Percentiles rank a stretch among this genome's conserved stretches.
phyloP scores from a whole-genome alignment of 2,888 invertebrate species.

The Petrophora chlorosata region DNA sequence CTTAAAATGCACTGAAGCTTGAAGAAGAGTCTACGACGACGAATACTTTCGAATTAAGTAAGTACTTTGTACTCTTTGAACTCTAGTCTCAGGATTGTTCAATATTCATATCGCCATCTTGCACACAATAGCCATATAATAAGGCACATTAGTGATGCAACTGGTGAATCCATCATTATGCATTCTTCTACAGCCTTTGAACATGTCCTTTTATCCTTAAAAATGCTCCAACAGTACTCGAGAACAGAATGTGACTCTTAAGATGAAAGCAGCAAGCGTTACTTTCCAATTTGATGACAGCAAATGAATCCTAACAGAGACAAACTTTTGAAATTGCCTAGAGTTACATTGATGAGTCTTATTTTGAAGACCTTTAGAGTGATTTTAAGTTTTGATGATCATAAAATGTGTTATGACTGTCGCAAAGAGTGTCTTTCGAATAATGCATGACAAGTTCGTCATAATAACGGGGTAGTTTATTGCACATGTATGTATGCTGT shows the following conservation, averaged over 20 bases:
- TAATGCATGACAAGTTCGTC: conserved; percentile 43
- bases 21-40: too few relatives aligned
- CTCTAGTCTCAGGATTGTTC: conserved; percentile 29
- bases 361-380: conserved; percentile 12
- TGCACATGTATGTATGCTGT: conserved; percentile 24
- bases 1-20: too few relatives aligned
- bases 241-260: conserved; percentile 22
- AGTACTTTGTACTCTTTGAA: too few relatives aligned
- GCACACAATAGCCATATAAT: conserved; percentile 54
- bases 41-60: too few relatives aligned
- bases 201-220: conserved; percentile 55
- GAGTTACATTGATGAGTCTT: conserved; percentile 9
- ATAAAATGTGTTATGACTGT: conserved; percentile 4
- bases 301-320: background rate
- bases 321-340: background rate
- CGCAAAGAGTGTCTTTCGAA: conserved; percentile 27
- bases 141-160: conserved; percentile 62
- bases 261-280: conserved; percentile 12
- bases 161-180: conserved; percentile 63
- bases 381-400: conserved; percentile 1
- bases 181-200: conserved; percentile 55
- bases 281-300: background rate
- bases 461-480: conserved; percentile 46
- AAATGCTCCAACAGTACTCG: conserved; percentile 22
- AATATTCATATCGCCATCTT: conserved; percentile 55